A percentile compares a stretch with the other conserved stretches of the same genome.
Conservation (phyloP, 2,888 invertebrate species). For the Tenthredo distinguenda region DNA sequence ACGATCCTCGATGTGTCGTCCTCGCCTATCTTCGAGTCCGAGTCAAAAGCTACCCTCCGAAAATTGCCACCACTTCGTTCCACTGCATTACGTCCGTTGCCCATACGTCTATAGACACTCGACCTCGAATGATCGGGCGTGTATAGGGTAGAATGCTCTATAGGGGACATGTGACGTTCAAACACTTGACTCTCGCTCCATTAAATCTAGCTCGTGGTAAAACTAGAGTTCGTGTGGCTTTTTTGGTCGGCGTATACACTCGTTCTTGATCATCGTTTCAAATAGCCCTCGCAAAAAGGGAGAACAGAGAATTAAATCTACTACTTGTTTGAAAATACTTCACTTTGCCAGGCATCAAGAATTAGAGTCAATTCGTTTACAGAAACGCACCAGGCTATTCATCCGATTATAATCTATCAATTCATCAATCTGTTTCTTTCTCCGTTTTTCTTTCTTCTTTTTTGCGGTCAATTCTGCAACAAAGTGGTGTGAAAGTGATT, state of each 20-base stretch:
- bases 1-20: slow-evolving; percentile 38
- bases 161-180: slow-evolving; percentile 30
- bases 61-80: slow-evolving; percentile 52
- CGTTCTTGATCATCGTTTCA: background rate
- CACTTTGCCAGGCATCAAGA: background rate
- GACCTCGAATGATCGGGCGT: slow-evolving; percentile 43
- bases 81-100: slow-evolving; percentile 50
- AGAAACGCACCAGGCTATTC: background rate
- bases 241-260: background rate
- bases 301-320: background rate
- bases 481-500: background rate
- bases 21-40: slow-evolving; percentile 22
- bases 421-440: background rate
- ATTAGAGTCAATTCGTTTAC: background rate
- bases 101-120: slow-evolving; percentile 44
- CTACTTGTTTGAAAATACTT: background rate
- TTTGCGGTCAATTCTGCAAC: background rate
- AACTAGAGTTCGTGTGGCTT: slow-evolving; percentile 21
- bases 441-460: background rate
- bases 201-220: slow-evolving; percentile 47
- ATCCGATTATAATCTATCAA: background rate
- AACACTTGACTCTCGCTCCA: slow-evolving; percentile 52
- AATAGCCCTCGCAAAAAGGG: background rate
- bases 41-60: slow-evolving; percentile 51
- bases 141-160: slow-evolving; percentile 8